Percentiles rank a stretch among this genome's conserved stretches.
phyloP scores from a whole-genome alignment of 2,113 vertebrate species.

The Heliornis fulica region DNA sequence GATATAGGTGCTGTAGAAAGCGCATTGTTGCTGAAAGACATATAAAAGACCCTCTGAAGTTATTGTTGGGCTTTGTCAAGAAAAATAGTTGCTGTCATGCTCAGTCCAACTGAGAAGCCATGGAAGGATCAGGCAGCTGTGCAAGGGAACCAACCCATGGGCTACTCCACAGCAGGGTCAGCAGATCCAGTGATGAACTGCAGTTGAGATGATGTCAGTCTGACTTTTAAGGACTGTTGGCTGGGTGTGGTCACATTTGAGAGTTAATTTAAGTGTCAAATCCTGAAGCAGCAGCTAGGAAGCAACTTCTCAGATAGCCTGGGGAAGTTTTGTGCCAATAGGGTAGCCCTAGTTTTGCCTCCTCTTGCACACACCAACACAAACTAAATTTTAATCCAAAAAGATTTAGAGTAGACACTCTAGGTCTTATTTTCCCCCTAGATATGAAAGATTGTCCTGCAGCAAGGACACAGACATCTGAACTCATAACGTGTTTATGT shows the following conservation, averaged over 20 bases:
- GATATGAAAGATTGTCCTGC: not conserved
- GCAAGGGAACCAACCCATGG: not conserved
- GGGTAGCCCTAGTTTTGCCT: not conserved
- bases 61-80: not conserved
- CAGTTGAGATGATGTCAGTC: not conserved
- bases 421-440: not conserved
- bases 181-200: not conserved
- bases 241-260: not conserved
- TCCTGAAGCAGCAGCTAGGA: not conserved
- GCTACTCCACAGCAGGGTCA: not conserved
- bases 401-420: not conserved
- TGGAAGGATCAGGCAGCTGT: not conserved
- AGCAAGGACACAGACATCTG: not conserved
- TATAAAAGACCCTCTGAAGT: not conserved
- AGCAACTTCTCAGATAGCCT: not conserved
- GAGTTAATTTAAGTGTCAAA: not conserved
- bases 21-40: not conserved
- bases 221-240: not conserved
- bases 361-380: not conserved
- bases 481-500: not conserved
- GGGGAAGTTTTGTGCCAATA: not conserved
- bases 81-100: rapidly evolving
- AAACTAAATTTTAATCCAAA: not conserved
- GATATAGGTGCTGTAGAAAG: not conserved
- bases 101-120: not conserved